Evolutionary conservation across 2,888 invertebrate genomes (phyloP).

Genomic region (Phania funesta): DNA sequence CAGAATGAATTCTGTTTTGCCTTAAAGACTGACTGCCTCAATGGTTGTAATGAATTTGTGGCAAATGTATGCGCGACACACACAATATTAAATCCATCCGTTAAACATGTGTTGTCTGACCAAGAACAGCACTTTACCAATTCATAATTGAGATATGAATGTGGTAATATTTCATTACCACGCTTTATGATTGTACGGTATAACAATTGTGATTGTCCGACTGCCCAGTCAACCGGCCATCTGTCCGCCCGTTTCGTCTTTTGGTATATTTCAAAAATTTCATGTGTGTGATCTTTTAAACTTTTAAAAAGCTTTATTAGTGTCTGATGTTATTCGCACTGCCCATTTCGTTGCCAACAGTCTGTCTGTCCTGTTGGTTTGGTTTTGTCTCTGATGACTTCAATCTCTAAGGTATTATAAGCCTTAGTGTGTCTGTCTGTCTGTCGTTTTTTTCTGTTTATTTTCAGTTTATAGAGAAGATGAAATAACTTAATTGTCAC

Average conservation of each 20-base stretch:
- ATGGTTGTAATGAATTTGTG: too few species aligned
- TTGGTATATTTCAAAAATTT: neutral
- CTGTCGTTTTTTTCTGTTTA: neutral
- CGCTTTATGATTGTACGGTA: conserved; percentile 34
- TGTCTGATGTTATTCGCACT: neutral
- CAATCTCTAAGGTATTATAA: conserved; percentile 52
- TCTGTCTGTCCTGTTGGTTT: neutral
- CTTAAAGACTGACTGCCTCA: neutral
- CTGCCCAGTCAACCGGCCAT: neutral
- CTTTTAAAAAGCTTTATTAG: conserved; percentile 44
- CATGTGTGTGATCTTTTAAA: conserved; percentile 45
- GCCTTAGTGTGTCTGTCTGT: neutral
- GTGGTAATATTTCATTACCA: conserved; percentile 77
- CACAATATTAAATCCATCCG: too few species aligned
- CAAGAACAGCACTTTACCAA: conserved; percentile 6
- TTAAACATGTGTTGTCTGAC: neutral
- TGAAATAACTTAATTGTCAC: conserved; percentile 79
- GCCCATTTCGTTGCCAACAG: neutral
- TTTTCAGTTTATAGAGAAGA: conserved; percentile 22
- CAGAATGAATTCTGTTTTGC: too few species aligned
- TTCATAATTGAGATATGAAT: conserved; percentile 79
- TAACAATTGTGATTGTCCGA: conserved; percentile 9
- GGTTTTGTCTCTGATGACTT: conserved; percentile 45
- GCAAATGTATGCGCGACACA: too few species aligned
- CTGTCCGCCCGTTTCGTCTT: neutral